Conservation (phyloP, 2,888 invertebrate genomes). For the Plutella xylostella region DNA sequence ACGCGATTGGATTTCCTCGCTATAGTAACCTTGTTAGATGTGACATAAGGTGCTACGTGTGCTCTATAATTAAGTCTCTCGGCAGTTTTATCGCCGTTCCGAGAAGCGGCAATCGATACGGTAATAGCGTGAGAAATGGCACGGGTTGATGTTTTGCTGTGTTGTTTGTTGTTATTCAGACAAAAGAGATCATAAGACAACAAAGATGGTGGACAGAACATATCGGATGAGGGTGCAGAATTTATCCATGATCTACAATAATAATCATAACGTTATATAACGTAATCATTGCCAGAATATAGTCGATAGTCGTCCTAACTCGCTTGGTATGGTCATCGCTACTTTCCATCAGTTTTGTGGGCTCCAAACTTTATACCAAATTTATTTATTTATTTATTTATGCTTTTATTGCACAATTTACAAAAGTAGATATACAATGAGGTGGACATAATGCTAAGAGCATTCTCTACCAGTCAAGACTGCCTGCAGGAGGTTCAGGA, state of each 20-base stretch:
- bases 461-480: too few species aligned
- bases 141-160: too few species aligned
- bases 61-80: conserved; percentile 40
- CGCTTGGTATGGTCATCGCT: neutral
- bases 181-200: too few species aligned
- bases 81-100: conserved; percentile 3
- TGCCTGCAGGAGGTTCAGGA: too few species aligned
- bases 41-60: conserved; percentile 53
- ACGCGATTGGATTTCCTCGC: conserved; percentile 47
- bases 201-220: too few species aligned
- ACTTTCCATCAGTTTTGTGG: neutral
- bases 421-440: too few species aligned
- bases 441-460: too few species aligned
- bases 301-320: neutral
- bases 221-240: neutral
- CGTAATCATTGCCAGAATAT: neutral
- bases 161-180: too few species aligned
- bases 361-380: neutral
- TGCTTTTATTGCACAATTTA: too few species aligned
- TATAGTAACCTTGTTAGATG: conserved; percentile 54
- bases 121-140: conserved; percentile 4
- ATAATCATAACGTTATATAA: neutral
- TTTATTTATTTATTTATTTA: too few species aligned
- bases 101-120: neutral
- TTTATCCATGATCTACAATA: neutral